phyloP scores from a whole-genome alignment of 2,888 invertebrate genomes.

The Troides helena region DNA sequence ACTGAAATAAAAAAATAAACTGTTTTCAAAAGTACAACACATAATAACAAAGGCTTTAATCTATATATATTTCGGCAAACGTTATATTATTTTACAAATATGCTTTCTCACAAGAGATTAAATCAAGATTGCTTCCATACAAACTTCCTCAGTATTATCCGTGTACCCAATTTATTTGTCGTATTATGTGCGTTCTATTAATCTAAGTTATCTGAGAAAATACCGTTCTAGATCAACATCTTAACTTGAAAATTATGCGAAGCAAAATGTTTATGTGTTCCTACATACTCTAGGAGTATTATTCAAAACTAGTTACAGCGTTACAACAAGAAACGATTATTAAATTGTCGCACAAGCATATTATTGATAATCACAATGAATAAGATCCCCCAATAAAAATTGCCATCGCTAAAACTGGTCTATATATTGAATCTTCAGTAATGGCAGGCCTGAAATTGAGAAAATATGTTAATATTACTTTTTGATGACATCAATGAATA shows the following conservation, averaged over 20 bases:
- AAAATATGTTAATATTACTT: no score
- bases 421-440: no score
- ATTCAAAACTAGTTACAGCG: neutral
- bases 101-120: slow-evolving; percentile 8
- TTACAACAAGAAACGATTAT: neutral
- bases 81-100: neutral
- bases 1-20: neutral
- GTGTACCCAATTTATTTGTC: slow-evolving; percentile 19
- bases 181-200: slow-evolving; percentile 10
- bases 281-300: neutral
- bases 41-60: neutral
- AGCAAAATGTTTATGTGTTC: neutral
- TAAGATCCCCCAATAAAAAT: no score
- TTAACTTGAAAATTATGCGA: neutral
- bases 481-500: no score
- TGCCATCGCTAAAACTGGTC: no score
- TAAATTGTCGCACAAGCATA: no score
- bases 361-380: no score
- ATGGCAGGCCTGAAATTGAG: no score
- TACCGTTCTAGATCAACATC: neutral
- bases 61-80: neutral
- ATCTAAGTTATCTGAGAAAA: slow-evolving; percentile 4
- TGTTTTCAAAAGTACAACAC: neutral
- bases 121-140: slow-evolving; percentile 11
- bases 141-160: slow-evolving; percentile 11